phyloP scores from a whole-genome alignment of 2,797 vertebrate genomes.

The Pipistrellus nathusii region DNA sequence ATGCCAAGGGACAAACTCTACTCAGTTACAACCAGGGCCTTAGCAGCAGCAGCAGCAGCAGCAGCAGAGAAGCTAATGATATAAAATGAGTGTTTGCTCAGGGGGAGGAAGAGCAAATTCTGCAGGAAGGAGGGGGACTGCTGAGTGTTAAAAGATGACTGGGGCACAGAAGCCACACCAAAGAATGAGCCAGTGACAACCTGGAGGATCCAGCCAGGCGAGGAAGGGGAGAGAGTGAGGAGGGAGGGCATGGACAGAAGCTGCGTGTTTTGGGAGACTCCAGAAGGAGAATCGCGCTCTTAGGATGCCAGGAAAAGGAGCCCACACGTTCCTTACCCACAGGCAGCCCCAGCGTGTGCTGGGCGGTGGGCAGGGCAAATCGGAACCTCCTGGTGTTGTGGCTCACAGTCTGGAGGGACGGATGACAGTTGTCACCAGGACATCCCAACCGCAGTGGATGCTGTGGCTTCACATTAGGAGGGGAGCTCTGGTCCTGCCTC shows the following conservation, averaged over 20 bases:
- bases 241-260: neutral
- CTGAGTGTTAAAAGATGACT: neutral
- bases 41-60: neutral
- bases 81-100: neutral
- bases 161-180: slow-evolving; percentile 32
- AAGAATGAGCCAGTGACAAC: neutral
- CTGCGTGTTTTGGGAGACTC: neutral
- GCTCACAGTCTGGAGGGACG: slow-evolving; percentile 83
- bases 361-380: slow-evolving; percentile 87
- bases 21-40: neutral
- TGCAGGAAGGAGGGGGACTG: neutral
- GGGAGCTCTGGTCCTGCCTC: neutral
- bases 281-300: neutral
- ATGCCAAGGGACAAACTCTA: neutral
- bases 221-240: neutral
- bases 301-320: neutral
- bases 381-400: slow-evolving; percentile 88
- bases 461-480: neutral
- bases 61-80: neutral
- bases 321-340: slow-evolving; percentile 84
- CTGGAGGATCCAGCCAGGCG: neutral
- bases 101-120: neutral
- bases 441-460: neutral
- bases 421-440: slow-evolving; percentile 44
- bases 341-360: slow-evolving; percentile 88